phyloP scores from a whole-genome alignment of 2,113 vertebrate species.

The Sinocyclocheilus anophthalmus region DNA sequence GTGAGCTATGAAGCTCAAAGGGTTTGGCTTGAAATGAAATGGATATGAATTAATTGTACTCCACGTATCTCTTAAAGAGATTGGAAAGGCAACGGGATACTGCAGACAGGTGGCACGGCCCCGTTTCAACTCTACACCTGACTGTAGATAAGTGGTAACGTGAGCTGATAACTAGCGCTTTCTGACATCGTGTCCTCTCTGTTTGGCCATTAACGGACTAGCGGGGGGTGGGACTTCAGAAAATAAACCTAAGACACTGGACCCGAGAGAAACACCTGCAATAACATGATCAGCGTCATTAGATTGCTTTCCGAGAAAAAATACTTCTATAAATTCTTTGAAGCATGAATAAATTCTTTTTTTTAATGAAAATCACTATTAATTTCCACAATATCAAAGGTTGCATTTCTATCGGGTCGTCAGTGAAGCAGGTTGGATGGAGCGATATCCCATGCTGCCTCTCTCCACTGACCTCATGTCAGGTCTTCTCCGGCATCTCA shows the following conservation, averaged over 20 bases:
- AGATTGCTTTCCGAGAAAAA: neutral
- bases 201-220: constrained; percentile 26
- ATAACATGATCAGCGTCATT: neutral
- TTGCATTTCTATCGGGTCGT: neutral
- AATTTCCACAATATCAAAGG: neutral
- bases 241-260: constrained; percentile 14
- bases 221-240: too few relatives aligned
- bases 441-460: constrained; percentile 21
- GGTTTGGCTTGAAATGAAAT: constrained; percentile 66
- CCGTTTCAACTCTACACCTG: constrained; percentile 60
- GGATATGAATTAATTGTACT: constrained; percentile 79
- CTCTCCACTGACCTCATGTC: constrained; percentile 51
- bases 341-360: too few relatives aligned
- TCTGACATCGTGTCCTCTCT: constrained; percentile 64
- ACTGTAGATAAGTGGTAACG: constrained; percentile 66
- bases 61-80: constrained; percentile 75
- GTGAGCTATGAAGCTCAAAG: constrained; percentile 34
- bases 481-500: constrained; percentile 32
- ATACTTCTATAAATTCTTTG: neutral
- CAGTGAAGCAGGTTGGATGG: neutral
- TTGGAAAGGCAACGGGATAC: constrained; percentile 79
- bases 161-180: constrained; percentile 76
- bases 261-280: neutral
- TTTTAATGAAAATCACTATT: neutral
- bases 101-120: constrained; percentile 74